These are phyloP conservation scores for Rousettus madagascariensis DNA, from an alignment of 2,797 vertebrate genomes.

Conservation along the genomic window DNA sequence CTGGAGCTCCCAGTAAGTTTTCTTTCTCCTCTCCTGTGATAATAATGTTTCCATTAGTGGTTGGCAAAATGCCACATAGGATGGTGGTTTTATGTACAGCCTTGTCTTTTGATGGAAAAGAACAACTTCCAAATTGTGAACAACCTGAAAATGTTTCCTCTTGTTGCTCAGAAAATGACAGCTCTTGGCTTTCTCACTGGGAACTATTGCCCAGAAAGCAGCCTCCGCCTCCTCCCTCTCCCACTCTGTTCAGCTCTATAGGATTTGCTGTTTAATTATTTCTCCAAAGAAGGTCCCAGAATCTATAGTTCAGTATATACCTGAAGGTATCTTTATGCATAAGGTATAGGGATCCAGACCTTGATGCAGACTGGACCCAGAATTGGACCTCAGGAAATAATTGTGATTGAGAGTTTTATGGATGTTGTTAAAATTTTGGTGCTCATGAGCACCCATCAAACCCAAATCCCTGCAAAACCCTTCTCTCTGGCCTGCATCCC, in stretches of 20 bases:
- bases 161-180: background rate
- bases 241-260: background rate
- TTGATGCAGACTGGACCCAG: background rate
- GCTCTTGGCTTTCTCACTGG: background rate
- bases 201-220: background rate
- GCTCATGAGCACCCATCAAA: background rate
- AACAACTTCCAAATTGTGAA: background rate
- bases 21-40: background rate
- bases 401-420: background rate
- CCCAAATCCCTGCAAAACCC: background rate
- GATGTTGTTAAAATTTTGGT: background rate
- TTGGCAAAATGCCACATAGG: background rate
- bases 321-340: background rate
- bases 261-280: background rate
- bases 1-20: background rate
- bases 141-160: background rate
- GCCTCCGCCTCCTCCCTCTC: too few relatives aligned
- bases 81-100: background rate
- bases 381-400: background rate
- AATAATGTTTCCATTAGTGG: background rate
- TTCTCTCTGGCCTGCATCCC: background rate
- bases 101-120: background rate
- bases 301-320: background rate
- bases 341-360: background rate
- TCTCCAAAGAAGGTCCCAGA: background rate